Evolutionary conservation across 2,113 vertebrate genomes (phyloP), one percentile per base, ranked within the genome.

Genomic region (Girardinichthys multiradiatus): DNA sequence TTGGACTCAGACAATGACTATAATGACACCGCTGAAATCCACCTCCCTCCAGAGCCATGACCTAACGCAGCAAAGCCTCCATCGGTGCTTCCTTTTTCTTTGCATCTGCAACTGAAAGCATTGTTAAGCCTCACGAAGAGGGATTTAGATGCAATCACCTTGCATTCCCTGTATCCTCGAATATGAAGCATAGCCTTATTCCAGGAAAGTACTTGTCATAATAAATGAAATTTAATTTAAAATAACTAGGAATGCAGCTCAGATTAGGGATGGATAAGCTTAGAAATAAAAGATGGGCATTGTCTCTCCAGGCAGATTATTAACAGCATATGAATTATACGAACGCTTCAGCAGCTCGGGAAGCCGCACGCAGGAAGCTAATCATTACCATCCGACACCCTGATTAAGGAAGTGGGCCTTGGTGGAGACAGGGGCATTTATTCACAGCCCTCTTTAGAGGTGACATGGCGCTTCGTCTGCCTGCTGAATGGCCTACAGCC

Each of bases 351-450:
- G 68, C 64, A 10, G 64, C 71, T 29, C 76, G 57, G 69, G 31
- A 31, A 72, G 66, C 76, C 72, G 13, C 74, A 26, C 39, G 51
- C 70, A 74, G 81, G 89, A 90, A 91, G 90, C 90, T 90, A 91
- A 92, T 92, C 89, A 90, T 88, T 80, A 76, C 79, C 82, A 85
- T 82, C 89, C 80, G 76, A 86, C 90, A 87, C 86, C 76, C 83
- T 91, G 91, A 91, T 92, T 91, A 91, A 91, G 74, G 91, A 86
- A 89, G 85, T 83, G 86, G 88, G 88, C 88, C 91, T 91, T 86
- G 88, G 87, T 77, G 14, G 83, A 79, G 87, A 88, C 70, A 78
- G 74, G 86, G 87, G 83, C 86, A 90, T 92, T 90, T 86, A 89
- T 91, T 88, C 87, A 87, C 77, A 86, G 77, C 77, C 86, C 88